These are phyloP conservation scores for Sinosuthora webbiana DNA, from an alignment of 2,113 vertebrate genomes.

Conservation along the genomic window DNA sequence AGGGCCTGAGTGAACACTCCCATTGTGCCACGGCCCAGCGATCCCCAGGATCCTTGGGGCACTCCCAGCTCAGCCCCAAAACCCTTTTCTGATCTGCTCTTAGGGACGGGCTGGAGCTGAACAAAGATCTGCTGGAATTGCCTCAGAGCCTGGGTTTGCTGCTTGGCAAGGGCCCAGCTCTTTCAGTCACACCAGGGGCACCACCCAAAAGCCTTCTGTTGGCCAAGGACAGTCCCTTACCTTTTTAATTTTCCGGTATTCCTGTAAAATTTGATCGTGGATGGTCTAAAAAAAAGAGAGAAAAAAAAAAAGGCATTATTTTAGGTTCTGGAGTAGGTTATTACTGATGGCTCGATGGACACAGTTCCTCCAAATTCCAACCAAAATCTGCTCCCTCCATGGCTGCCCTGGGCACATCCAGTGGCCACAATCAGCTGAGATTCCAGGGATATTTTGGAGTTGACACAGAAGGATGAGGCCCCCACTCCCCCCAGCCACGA, in stretches of 20 bases:
- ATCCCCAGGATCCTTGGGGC: not conserved
- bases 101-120: not conserved
- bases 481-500: not conserved
- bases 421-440: fast-evolving
- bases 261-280: constrained; percentile 96
- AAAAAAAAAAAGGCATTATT: not conserved
- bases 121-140: not conserved
- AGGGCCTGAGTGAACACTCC: fast-evolving
- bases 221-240: constrained; percentile 54
- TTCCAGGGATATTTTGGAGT: not conserved
- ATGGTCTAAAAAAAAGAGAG: constrained; percentile 83
- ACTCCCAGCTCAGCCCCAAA: not conserved
- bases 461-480: not conserved
- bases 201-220: not conserved
- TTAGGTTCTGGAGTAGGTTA: not conserved
- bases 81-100: not conserved
- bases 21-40: not conserved
- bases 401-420: not conserved
- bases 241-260: constrained; percentile 98
- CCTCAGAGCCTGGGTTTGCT: not conserved
- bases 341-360: fast-evolving
- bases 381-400: not conserved
- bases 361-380: not conserved
- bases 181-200: not conserved
- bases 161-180: not conserved